Conservation (phyloP, 2,888 invertebrate genomes). For the Hypomecis atomaria region DNA sequence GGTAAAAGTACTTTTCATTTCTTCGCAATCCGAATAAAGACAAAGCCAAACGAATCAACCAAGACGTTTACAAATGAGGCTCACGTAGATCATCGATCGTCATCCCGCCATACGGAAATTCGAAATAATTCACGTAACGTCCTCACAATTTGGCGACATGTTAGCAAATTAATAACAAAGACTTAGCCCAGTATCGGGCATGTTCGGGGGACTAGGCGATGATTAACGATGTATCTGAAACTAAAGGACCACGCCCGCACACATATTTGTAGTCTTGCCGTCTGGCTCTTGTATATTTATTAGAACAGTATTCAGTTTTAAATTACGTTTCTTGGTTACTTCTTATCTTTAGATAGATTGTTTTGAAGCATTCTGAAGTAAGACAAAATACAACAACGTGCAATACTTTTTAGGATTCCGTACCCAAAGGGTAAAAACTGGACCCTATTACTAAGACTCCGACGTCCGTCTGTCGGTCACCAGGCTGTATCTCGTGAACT, state of each 20-base stretch:
- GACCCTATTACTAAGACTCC: no score
- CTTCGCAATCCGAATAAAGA: no score
- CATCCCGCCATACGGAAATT: slow-evolving; percentile 15
- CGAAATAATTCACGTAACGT: slow-evolving; percentile 27
- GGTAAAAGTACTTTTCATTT: no score
- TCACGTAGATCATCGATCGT: neutral
- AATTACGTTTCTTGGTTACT: neutral
- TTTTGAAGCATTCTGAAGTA: no score
- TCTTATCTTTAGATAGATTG: neutral
- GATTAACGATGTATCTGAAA: slow-evolving; percentile 43
- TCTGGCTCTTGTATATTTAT: slow-evolving; percentile 14
- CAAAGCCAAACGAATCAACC: no score
- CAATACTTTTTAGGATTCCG: no score
- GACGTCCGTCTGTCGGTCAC: no score
- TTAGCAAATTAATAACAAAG: slow-evolving; percentile 46
- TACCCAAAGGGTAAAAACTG: no score
- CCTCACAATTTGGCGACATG: slow-evolving; percentile 33
- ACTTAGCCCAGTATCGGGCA: slow-evolving; percentile 42
- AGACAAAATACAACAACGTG: no score
- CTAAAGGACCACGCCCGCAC: slow-evolving; percentile 41
- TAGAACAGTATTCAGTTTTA: neutral
- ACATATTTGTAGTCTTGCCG: slow-evolving; percentile 35
- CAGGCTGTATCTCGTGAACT: no score
- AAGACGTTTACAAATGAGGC: no score
- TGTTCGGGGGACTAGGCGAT: slow-evolving; percentile 38